Conservation (phyloP, 2,113 vertebrate species). For the Bambusicola thoracicus region DNA sequence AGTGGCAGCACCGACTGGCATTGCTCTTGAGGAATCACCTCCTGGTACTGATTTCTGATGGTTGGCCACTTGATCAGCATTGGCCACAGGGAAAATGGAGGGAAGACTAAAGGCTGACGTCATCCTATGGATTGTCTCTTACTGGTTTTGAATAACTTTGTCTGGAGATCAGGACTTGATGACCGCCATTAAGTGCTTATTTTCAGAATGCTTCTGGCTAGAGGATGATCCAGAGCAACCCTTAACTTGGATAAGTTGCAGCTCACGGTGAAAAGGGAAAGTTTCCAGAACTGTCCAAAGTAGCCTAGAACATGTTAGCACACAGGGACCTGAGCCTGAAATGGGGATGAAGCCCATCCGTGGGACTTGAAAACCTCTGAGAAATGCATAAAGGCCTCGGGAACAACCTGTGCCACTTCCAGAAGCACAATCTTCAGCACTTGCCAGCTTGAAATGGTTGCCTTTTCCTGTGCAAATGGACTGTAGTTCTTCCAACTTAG, state of each 20-base stretch:
- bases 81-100: conserved; percentile 32
- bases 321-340: not conserved
- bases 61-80: not conserved
- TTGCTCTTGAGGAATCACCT: not conserved
- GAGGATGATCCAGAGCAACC: not conserved
- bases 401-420: not conserved
- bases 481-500: accelerated
- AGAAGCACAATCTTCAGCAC: not conserved
- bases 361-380: not conserved
- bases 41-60: not conserved
- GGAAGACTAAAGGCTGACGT: not conserved
- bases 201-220: not conserved
- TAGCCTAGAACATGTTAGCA: not conserved
- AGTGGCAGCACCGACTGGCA: not conserved
- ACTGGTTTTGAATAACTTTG: not conserved
- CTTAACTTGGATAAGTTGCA: not conserved
- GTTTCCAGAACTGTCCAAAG: not conserved
- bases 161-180: not conserved
- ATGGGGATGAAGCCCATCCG: not conserved
- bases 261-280: not conserved
- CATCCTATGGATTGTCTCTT: not conserved
- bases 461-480: not conserved
- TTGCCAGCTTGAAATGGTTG: not conserved
- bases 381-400: not conserved
- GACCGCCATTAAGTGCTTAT: not conserved